Evolutionary conservation across 2,888 invertebrate genomes (phyloP), one percentile per base, ranked within the genome.

Genomic region (Nomada flava): DNA sequence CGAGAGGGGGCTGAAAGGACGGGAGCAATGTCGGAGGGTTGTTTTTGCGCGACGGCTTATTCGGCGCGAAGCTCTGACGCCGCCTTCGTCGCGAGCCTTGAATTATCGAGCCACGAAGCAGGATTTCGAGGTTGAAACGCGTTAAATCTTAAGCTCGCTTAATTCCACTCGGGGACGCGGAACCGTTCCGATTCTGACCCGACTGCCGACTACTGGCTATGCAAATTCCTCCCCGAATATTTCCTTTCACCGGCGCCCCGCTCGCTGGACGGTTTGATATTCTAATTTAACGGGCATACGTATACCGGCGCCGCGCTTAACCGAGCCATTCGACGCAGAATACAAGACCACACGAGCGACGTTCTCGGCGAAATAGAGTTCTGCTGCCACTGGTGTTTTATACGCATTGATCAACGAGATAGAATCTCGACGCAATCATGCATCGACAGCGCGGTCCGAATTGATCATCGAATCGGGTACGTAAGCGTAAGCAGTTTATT

Each of bases 121-220:
- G 75, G 75, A 80, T 86, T 69, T 70, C 72, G 84, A 75, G 79
- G 82, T 84, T 73, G 88, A 82, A 79, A 65, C 81, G 81, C 83
- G 85, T 86, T 84, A 86, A 86, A 86, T 87, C 87, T 85, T 83
- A 78, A 87, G 84, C 79, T 76, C 74, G 73, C 73, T 86, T 87
- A 88, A 87, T 87, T 84, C 81, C 79, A 29, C 71, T 59, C 78
- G 52, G 70, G 76, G 80, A 85, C 78, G 74, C 59, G 74, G 62
- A 78, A 83, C 62, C 80, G 69, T 70, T 79, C 74, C 69, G 79
- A 62, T 63, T 62, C 55, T 57, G 83, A 64, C 44, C 53, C 76
- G 68, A 76, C 73, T 26, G 62, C 63, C 76, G 62, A 52, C 71
- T 23, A 64, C 63, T 69, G 70, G 53, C 77, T 83, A 87, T 85